Percentiles rank a stretch among this genome's conserved stretches.
Conservation (phyloP, 2,113 vertebrate genomes). For the Abramis brama region DNA sequence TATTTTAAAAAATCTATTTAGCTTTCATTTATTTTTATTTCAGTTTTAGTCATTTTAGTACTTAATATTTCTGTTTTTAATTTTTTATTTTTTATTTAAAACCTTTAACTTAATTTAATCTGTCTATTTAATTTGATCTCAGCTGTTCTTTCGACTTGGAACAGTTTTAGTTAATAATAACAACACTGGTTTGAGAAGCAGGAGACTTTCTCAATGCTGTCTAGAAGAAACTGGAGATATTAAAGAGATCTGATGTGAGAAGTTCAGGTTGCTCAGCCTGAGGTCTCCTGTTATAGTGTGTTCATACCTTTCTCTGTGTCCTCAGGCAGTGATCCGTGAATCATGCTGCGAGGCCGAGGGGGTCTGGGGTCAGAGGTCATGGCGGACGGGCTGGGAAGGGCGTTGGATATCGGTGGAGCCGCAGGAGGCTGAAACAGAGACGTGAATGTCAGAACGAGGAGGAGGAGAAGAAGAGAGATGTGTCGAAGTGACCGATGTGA, state of each 20-base stretch:
- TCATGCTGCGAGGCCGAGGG: slow-evolving; percentile 62
- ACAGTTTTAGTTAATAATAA: neutral
- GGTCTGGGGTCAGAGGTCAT: slow-evolving; percentile 27
- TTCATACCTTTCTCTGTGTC: slow-evolving; percentile 74
- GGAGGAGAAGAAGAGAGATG: neutral
- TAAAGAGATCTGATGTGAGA: neutral
- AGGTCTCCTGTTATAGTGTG: neutral
- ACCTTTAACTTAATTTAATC: neutral
- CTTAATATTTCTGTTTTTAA: too few species aligned
- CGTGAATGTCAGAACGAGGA: neutral
- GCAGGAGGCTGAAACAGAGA: slow-evolving; percentile 61
- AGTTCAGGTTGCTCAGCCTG: neutral
- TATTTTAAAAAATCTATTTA: neutral
- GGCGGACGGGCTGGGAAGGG: slow-evolving; percentile 55
- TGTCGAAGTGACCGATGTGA: neutral
- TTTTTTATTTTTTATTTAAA: neutral
- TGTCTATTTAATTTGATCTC: neutral
- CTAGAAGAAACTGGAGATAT: neutral
- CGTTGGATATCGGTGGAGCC: slow-evolving; percentile 56
- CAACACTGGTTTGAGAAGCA: neutral
- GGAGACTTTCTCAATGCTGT: neutral
- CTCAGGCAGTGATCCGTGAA: slow-evolving; percentile 49
- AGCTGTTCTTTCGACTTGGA: neutral
- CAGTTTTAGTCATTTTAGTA: neutral
- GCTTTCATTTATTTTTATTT: neutral